phyloP scores from a whole-genome alignment of 64 coral and sea anemone genomes.

The Montipora capricornis region DNA sequence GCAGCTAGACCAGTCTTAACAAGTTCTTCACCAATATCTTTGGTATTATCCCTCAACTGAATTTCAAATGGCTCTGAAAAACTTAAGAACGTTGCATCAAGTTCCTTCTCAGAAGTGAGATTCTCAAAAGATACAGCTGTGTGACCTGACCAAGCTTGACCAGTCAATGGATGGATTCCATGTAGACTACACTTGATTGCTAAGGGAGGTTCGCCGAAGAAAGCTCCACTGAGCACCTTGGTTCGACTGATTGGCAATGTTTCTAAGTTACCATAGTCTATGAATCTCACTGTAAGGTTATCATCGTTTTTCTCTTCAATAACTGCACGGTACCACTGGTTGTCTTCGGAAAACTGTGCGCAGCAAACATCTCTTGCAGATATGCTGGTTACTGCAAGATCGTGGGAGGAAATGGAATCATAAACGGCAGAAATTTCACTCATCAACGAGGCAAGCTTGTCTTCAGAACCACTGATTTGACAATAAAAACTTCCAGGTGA shows the following conservation, averaged over 20 bases:
- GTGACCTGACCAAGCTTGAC: slow-evolving; percentile 34
- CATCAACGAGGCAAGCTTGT: slow-evolving; percentile 42
- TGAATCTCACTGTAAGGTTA: slow-evolving; percentile 61
- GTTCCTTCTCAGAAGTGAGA: slow-evolving; percentile 40
- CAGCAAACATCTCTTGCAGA: slow-evolving; percentile 38
- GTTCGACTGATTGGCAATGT: slow-evolving; percentile 21
- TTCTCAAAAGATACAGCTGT: slow-evolving; percentile 33
- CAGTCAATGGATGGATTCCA: slow-evolving; percentile 37
- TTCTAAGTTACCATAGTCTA: slow-evolving; percentile 93
- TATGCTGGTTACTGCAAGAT: background rate
- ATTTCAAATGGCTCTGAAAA: slow-evolving; percentile 53
- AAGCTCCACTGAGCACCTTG: slow-evolving; percentile 50
- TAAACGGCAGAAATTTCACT: slow-evolving; percentile 37
- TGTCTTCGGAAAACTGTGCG: slow-evolving; percentile 79
- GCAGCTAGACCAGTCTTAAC: slow-evolving; percentile 7
- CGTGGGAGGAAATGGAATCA: slow-evolving; percentile 7
- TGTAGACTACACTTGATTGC: slow-evolving; percentile 66
- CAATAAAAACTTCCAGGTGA: slow-evolving; percentile 61
- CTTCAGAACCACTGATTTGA: slow-evolving; percentile 65
- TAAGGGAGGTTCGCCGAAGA: slow-evolving; percentile 36
- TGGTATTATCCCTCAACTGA: slow-evolving; percentile 20
- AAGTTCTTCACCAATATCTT: slow-evolving; percentile 51
- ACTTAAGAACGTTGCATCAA: slow-evolving; percentile 51
- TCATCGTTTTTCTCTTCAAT: slow-evolving; percentile 11
- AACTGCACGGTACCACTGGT: slow-evolving; percentile 84